A percentile compares a stretch with the other conserved stretches of the same genome.
These are phyloP conservation scores for Furcula furcula DNA, from an alignment of 2,888 invertebrate genomes.

Conservation along the genomic window DNA sequence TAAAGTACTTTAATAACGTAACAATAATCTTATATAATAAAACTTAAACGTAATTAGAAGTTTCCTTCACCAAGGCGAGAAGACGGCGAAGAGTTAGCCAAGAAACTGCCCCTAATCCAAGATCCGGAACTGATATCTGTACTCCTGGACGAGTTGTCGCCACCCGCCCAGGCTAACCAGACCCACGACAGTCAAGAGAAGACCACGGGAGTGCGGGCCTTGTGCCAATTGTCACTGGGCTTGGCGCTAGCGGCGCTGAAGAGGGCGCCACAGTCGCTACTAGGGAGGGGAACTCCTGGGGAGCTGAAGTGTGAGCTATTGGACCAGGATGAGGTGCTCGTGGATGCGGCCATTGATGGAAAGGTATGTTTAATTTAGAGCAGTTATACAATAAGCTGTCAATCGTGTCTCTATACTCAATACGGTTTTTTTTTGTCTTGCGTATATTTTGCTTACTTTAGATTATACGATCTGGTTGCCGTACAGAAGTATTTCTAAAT, in stretches of 20 bases:
- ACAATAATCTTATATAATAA: too few relatives aligned
- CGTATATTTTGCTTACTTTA: too few relatives aligned
- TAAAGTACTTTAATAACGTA: too few relatives aligned
- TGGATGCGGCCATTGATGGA: slow-evolving; percentile 89
- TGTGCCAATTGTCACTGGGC: slow-evolving; percentile 62
- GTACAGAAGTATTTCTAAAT: too few relatives aligned
- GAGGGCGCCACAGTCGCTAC: slow-evolving; percentile 63
- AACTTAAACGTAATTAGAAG: too few relatives aligned
- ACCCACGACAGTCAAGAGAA: slow-evolving; percentile 26
- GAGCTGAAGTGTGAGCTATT: slow-evolving; percentile 55
- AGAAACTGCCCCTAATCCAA: slow-evolving; percentile 84
- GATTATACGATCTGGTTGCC: too few relatives aligned
- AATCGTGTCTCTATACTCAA: too few relatives aligned
- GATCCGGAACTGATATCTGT: slow-evolving; percentile 82
- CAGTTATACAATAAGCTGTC: too few relatives aligned
- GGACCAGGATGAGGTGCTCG: slow-evolving; percentile 90
- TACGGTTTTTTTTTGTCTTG: too few relatives aligned
- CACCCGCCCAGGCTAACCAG: slow-evolving; percentile 29
- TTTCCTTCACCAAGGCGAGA: too few relatives aligned
- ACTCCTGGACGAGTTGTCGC: slow-evolving; percentile 74
- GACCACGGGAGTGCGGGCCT: slow-evolving; percentile 46
- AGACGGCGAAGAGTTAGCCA: slow-evolving; percentile 87
- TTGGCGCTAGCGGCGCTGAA: slow-evolving; percentile 65
- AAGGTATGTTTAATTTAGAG: too few relatives aligned
- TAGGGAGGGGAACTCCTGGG: slow-evolving; percentile 26